These are phyloP conservation scores for Pandion haliaetus DNA, from an alignment of 2,113 vertebrate species.

Conservation along the genomic window DNA sequence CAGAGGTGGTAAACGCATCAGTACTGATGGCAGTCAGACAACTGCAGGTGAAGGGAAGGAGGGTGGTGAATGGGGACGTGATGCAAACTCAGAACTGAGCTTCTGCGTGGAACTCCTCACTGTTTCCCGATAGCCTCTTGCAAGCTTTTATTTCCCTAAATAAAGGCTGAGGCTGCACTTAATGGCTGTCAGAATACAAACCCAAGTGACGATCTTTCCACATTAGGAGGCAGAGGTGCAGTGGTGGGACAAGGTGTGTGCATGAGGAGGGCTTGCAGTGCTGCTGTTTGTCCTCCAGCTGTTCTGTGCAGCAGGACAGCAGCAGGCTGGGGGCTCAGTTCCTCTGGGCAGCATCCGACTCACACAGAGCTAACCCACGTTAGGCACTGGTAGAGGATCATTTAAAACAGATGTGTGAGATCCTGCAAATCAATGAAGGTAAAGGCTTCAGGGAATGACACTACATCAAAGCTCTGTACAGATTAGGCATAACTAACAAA, in stretches of 20 bases:
- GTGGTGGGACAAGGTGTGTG: neutral
- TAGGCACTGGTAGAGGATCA: neutral
- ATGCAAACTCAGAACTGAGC: neutral
- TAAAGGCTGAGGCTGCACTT: neutral
- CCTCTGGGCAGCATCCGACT: neutral
- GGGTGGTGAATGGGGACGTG: neutral
- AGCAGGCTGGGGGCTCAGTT: neutral
- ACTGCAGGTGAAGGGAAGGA: neutral
- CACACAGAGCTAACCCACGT: neutral
- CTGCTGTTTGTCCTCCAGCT: neutral
- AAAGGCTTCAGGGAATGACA: conserved; percentile 28
- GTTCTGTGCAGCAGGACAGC: neutral
- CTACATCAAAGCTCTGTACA: conserved; percentile 47
- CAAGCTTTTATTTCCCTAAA: neutral
- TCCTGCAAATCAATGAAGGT: conserved; percentile 1
- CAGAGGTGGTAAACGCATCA: neutral
- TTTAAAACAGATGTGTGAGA: neutral
- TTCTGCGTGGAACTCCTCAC: neutral
- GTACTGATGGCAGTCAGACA: neutral
- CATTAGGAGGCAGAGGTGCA: neutral
- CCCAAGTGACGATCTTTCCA: neutral
- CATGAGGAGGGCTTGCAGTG: neutral
- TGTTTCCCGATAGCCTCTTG: neutral
- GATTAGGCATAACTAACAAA: conserved; percentile 69
- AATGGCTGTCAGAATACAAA: neutral